phyloP scores from a whole-genome alignment of 2,113 vertebrate species.

The Misgurnus mizolepis region DNA sequence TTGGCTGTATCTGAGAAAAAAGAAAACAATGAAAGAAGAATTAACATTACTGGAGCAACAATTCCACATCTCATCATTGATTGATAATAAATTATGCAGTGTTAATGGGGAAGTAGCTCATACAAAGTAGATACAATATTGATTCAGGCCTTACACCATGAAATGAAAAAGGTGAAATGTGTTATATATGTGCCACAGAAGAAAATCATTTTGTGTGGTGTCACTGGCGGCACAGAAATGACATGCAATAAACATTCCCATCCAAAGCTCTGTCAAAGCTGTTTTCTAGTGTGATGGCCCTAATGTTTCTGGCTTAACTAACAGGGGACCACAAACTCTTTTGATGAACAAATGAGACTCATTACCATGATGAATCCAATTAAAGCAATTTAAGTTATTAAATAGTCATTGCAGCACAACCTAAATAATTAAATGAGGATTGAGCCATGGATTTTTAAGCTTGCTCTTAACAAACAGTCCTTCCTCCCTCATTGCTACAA shows the following conservation, averaged over 20 bases:
- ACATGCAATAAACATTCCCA: neutral
- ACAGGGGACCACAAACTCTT: neutral
- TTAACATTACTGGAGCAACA: neutral
- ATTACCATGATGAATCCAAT: constrained; percentile 1
- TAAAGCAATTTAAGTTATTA: neutral
- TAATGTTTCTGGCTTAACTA: constrained; percentile 2
- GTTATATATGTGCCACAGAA: neutral
- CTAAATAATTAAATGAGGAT: neutral
- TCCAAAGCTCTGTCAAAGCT: neutral
- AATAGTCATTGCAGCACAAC: neutral
- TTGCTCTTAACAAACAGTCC: neutral
- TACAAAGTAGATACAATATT: no score
- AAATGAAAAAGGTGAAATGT: neutral
- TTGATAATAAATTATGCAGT: neutral
- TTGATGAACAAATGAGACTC: neutral
- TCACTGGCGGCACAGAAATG: constrained; percentile 8
- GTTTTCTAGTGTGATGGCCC: neutral
- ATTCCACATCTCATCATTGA: neutral
- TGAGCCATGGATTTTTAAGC: neutral
- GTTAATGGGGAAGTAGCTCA: no score
- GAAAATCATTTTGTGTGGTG: neutral
- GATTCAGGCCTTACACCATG: no score
- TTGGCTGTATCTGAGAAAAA: constrained; percentile 57
- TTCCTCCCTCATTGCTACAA: neutral
- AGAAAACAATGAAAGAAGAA: constrained; percentile 28